Evolutionary conservation across 2,113 vertebrate species (phyloP), one percentile per base, ranked within the genome.

Genomic region (Pollachius pollachius): DNA sequence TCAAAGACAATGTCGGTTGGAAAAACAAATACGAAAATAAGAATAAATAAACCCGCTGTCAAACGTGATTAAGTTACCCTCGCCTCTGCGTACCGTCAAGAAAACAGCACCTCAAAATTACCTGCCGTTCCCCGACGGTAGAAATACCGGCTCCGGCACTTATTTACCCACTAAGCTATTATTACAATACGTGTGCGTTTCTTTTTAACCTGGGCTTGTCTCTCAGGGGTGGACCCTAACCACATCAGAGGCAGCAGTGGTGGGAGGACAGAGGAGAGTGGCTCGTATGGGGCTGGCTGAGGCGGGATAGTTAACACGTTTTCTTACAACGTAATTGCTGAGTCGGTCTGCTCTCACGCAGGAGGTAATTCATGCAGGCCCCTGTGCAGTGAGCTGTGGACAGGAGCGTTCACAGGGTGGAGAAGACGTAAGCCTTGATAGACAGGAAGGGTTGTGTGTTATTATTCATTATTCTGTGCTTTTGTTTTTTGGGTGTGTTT

Each of bases 31-130:
- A 48, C 37, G 37, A 1, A 11, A 48, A 48, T 48, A 30, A 68
- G 56, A 62, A 56, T 52, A 67, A 64, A 83, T 25, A 72, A 79
- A 72, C 75, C 73, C 2, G 60, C 25, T 69, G 77, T 85, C 82
- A 74, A 71, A 79, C 81, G 73, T 75, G 80, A 81, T 90, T 81
- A 80, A 65, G 75, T 84, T 80, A 64, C 72, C 60, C 52, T 57
- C 67, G 52, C 8, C 52, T 64, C 60, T 71, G 17, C 18, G 25
- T 62, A 77, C 61, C 11, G 66, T 63, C 70, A 75, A 70, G 72
- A 48, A 54, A 18, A 64, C 57, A 37, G 65, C 67, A 77, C 54
- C 19, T 72, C 77, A 71, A 70, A 65, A 80, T 80, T 17, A 72
- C 68, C 62, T 56, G 2, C 30, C 66, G 67, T 52, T 71, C 68